These are phyloP conservation scores for Eueides isabella DNA, from an alignment of 1,140 invertebrate species.

Conservation along the genomic window DNA sequence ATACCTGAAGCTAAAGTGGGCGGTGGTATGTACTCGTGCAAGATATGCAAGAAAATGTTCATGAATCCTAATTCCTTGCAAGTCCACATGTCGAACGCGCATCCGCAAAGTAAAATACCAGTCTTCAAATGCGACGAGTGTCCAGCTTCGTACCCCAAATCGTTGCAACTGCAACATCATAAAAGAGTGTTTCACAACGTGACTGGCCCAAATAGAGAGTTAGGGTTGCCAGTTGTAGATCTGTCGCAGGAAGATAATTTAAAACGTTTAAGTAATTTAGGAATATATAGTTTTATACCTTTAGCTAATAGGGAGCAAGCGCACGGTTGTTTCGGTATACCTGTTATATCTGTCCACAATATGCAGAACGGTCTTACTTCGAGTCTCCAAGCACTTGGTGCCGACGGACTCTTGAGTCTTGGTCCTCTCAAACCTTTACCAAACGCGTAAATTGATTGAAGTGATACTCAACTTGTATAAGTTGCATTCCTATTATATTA, in stretches of 20 bases:
- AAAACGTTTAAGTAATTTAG: constrained; percentile 85
- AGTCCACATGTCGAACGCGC: constrained; percentile 69
- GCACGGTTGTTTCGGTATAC: constrained; percentile 87
- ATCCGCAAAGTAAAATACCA: constrained; percentile 70
- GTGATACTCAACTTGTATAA: not conserved
- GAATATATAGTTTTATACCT: constrained; percentile 89
- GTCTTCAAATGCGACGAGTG: constrained; percentile 87
- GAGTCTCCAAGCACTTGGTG: constrained; percentile 85
- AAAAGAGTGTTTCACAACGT: constrained; percentile 87
- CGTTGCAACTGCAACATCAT: constrained; percentile 86
- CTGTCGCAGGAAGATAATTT: constrained; percentile 85
- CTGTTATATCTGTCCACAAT: constrained; percentile 87
- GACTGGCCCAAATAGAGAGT: constrained; percentile 79
- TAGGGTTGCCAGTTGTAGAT: constrained; percentile 89
- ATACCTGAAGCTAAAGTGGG: constrained; percentile 76
- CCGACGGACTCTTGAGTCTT: constrained; percentile 86
- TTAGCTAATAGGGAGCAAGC: constrained; percentile 85
- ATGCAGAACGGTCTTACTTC: constrained; percentile 84
- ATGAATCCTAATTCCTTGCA: constrained; percentile 68
- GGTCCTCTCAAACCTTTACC: constrained; percentile 86
- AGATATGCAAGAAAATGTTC: constrained; percentile 76
- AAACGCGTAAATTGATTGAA: constrained; percentile 54
- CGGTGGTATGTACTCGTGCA: constrained; percentile 66
- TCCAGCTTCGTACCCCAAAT: constrained; percentile 87
- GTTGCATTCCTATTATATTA: not conserved